Evolutionary conservation across 2,797 vertebrate genomes (phyloP).

Genomic region (Periophthalmus magnuspinnatus): DNA sequence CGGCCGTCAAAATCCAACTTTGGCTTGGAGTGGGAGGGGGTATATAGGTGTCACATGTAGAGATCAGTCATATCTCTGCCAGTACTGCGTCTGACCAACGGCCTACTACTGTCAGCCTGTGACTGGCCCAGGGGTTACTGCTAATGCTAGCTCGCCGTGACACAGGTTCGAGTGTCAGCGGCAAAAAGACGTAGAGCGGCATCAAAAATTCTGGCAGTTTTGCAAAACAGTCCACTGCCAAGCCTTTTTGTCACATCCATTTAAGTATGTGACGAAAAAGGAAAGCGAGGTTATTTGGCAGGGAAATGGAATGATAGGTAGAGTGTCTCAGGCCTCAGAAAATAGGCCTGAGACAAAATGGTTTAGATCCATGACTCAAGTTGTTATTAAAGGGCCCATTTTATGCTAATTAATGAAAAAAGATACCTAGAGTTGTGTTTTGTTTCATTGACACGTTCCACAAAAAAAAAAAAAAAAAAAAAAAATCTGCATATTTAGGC

Average conservation of each 20-base stretch:
- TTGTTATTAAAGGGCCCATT: no score
- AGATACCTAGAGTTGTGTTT: no score
- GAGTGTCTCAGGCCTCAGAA: no score
- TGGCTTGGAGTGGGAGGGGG: not conserved
- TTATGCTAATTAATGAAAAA: no score
- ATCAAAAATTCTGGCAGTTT: constrained; percentile 47
- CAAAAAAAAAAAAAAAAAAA: no score
- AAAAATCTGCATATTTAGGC: no score
- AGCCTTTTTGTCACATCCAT: not conserved
- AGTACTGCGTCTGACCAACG: constrained; percentile 65
- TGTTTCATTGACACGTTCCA: no score
- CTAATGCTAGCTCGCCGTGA: constrained; percentile 64
- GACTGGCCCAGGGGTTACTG: constrained; percentile 37
- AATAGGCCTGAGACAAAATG: no score
- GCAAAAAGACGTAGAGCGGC: constrained; percentile 27
- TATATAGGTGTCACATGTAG: constrained; percentile 36
- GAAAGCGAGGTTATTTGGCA: constrained; percentile 6
- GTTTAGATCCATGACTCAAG: no score
- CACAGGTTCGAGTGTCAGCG: constrained; percentile 67
- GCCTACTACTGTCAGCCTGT: constrained; percentile 72
- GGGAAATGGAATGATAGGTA: not conserved
- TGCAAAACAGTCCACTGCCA: constrained; percentile 42
- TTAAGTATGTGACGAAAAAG: constrained; percentile 11
- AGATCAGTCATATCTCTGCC: constrained; percentile 54
- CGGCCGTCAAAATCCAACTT: constrained; percentile 43